Conservation (phyloP, 2,888 invertebrate species). For the Peribatodes rhomboidaria region DNA sequence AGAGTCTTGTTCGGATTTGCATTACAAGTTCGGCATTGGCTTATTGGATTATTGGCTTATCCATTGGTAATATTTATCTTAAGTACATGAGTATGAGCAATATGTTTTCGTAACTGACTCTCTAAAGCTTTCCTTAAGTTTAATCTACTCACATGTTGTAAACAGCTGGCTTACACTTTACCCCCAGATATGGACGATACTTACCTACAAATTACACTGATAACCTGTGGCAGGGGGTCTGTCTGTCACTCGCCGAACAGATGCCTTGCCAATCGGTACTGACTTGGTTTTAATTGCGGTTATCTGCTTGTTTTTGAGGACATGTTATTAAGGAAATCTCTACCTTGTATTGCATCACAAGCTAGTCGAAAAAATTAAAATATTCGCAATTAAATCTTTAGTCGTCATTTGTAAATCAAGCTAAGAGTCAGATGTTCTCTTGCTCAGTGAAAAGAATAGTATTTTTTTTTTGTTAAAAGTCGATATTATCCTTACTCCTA, state of each 20-base stretch:
- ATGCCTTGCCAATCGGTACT: conserved; percentile 1
- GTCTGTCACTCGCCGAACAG: conserved; percentile 20
- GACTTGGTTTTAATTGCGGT: conserved; percentile 23
- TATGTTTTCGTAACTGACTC: no score
- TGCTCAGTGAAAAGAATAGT: not conserved
- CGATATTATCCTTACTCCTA: no score
- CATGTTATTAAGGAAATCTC: conserved; percentile 13
- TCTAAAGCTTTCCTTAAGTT: no score
- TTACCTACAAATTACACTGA: not conserved
- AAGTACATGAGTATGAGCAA: no score
- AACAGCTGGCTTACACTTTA: not conserved
- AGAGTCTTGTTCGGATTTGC: no score
- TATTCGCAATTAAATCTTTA: not conserved
- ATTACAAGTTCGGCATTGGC: no score
- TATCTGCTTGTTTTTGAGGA: conserved; percentile 13
- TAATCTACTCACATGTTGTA: not conserved
- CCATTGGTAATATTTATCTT: no score
- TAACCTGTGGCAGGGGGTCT: conserved; percentile 30
- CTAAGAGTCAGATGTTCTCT: not conserved
- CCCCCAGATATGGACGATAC: conserved; percentile 2
- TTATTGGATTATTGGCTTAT: no score
- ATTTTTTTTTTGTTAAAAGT: no score
- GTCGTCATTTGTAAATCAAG: not conserved
- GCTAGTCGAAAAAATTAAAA: not conserved
- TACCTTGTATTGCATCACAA: conserved; percentile 13